phyloP scores from a whole-genome alignment of 2,113 vertebrate genomes.

The Arizona elegans region DNA sequence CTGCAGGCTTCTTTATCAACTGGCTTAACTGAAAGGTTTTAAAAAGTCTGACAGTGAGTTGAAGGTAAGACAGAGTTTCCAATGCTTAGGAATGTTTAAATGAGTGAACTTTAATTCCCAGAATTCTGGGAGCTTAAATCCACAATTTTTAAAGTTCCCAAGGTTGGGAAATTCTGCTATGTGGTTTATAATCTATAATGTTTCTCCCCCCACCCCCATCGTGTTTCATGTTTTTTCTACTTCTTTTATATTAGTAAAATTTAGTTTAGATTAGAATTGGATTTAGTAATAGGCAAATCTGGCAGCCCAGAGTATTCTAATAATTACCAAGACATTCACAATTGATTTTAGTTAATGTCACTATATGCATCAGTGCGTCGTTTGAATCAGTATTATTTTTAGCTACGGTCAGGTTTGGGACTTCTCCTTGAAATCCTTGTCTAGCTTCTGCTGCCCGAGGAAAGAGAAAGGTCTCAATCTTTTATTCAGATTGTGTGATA shows the following conservation, averaged over 20 bases:
- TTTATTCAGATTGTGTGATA: not conserved
- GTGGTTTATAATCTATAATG: not conserved
- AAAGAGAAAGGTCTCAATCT: not conserved
- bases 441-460: not conserved
- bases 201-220: too few species aligned
- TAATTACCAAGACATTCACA: not conserved
- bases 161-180: not conserved
- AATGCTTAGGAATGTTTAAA: not conserved
- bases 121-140: not conserved
- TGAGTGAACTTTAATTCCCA: not conserved
- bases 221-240: not conserved
- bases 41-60: not conserved
- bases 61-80: not conserved
- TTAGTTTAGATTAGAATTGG: not conserved
- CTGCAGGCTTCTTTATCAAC: not conserved
- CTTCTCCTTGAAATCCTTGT: not conserved
- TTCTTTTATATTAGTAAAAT: not conserved
- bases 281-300: not conserved
- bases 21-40: not conserved
- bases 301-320: not conserved
- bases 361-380: not conserved
- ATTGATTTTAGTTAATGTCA: not conserved
- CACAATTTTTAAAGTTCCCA: not conserved
- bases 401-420: not conserved
- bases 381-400: not conserved